Base-by-base conservation (phyloP, 2,888 invertebrate species). In the Epirrhoe alternata region DNA sequence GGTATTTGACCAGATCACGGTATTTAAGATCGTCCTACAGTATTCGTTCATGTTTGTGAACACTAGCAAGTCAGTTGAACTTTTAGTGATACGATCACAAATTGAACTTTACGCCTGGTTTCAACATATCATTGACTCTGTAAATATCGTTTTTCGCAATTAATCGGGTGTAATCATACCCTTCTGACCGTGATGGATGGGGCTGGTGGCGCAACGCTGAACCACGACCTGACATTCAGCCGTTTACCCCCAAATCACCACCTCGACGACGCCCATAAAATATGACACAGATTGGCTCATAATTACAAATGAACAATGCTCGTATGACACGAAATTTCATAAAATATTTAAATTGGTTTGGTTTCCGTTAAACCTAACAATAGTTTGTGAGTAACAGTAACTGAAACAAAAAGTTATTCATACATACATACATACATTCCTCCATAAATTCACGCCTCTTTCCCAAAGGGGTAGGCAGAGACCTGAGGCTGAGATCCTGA, bases 131-230 rank as follows among this genome's bases (percentile, higher is more conserved):
- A 70, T 68, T 68, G 66, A 66, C 56, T 69, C 64, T 69, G 71
- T 72, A 71, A 74, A 74, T 71, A 74, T 62, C 57, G 53, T 71
- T 73, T 71, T 71, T 69, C 66, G 74, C 71, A 74, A 76, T 74
- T 77, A 78, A 78, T 80, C 78, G 75, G 75, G 73, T 76, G 71
- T 83, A 83, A 83, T 81, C 76, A 82, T 79, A 77, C 78, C 76
- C 74, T 77, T 73, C 70, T 73, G 61, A 64, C 65, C 53, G 62
- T 83, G 81, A 83, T 79, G 71, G 81, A 80, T 81, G 77, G 71
- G 74, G 78, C 76, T 77, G 74, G 49, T 70, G 67, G 54, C 56
- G 72, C 66, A 71, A 71, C 24, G 16, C 31, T 58, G 66, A 59
- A 59, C 56, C 63, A 56, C 56, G 63, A 63, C 62, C 52, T 67